phyloP scores from a whole-genome alignment of 2,113 vertebrate species.

The Puffinus mauretanicus region DNA sequence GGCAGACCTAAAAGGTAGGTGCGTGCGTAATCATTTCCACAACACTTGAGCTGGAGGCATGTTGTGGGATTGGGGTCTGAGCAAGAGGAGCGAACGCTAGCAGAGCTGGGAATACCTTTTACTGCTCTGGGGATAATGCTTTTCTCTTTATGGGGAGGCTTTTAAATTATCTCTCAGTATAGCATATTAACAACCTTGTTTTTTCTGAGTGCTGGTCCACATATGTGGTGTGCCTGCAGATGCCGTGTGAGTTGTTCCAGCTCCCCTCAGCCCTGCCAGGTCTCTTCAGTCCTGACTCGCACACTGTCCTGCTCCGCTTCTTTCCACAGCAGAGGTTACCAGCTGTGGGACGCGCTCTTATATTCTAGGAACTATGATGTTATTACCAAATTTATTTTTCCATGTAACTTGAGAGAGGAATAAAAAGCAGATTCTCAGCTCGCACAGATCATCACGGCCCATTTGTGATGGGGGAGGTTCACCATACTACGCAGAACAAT shows the following conservation, averaged over 20 bases:
- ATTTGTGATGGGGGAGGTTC: neutral
- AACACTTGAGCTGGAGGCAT: neutral
- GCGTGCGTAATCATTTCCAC: neutral
- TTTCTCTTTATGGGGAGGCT: constrained; percentile 34
- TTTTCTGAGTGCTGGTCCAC: constrained; percentile 37
- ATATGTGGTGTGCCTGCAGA: constrained; percentile 34
- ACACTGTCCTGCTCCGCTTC: constrained; percentile 19
- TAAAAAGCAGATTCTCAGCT: constrained; percentile 40
- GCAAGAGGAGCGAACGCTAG: neutral
- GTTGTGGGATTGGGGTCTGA: neutral
- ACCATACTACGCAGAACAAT: neutral
- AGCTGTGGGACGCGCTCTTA: neutral
- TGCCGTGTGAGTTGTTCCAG: constrained; percentile 14
- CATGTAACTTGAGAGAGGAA: constrained; percentile 41
- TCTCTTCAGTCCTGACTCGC: constrained; percentile 16
- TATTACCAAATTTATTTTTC: constrained; percentile 45
- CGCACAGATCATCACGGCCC: neutral
- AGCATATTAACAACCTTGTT: constrained; percentile 39
- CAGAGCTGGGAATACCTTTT: constrained; percentile 28
- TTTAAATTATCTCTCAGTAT: constrained; percentile 50
- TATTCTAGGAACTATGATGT: neutral
- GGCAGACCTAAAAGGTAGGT: neutral
- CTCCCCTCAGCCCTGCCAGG: constrained; percentile 39
- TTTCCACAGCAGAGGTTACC: constrained; percentile 35
- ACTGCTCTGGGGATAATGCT: constrained; percentile 10